Evolutionary conservation across 2,113 vertebrate species (phyloP), one percentile per base, ranked within the genome.

Genomic region (Machaerirhynchus nigripectus): DNA sequence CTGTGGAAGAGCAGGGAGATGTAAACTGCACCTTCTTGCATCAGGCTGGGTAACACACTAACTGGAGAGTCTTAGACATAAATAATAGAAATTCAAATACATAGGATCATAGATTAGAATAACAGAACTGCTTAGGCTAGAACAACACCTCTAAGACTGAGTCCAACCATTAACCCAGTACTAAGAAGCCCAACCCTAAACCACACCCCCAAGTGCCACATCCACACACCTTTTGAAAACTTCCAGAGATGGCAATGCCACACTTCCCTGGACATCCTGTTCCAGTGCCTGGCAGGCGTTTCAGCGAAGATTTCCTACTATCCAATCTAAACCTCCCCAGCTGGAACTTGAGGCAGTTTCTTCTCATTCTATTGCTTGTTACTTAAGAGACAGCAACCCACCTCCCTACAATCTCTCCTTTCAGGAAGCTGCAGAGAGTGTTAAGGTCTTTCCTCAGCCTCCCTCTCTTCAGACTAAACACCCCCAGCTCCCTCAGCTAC

Each of bases 391-490:
- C 46, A 60, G 11, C 59, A 7, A 8, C 18, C 7, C 33, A 61
- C 8, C 12, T 39, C 5, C 23, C 39, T 33, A 23, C 10, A n/a
- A 15, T 6, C 33, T 6, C 33, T 46, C 6, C 33, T 60, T n/a
- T 44, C 27, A 46, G 2, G 1, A 1, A 53, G 8, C 0, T 53
- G 23, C 30, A n/a, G 2, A 46, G 55, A 46, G 1, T 12, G 3
- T n/a, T 7, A 53, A 44, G 28, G 39, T 46, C 23, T 23, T 3
- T 44, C 46, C 18, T 33, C 47, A 61, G 55, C 31, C 17, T 49
- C 26, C 24, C 1, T 17, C 10, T 53, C 4, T 0, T 9, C 40
- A 69, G 47, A 1, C 14, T 31, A 16, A 83, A 47, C 26, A 40
- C 12, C 13, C 16, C 0, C 30, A 26, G 30, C 1, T 40, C 28